These are phyloP conservation scores for Etia nguti DNA, from an alignment of 2,113 vertebrate genomes.

Conservation along the genomic window DNA sequence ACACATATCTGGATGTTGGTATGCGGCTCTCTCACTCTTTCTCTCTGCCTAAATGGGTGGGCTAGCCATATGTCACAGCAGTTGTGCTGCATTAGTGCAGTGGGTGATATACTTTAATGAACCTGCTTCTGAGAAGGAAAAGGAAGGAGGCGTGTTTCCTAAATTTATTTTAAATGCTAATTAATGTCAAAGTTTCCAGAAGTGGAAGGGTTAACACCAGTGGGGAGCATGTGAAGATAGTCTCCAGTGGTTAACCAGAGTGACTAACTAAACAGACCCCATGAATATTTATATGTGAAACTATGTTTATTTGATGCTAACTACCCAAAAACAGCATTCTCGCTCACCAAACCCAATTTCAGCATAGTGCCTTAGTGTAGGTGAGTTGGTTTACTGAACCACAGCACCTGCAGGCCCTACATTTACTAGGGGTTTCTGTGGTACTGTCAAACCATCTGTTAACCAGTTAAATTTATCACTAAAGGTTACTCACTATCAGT, in stretches of 20 bases:
- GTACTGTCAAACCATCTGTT: slow-evolving; percentile 12
- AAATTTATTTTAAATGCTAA: slow-evolving; percentile 23
- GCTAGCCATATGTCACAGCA: slow-evolving; percentile 14
- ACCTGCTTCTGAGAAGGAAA: not conserved
- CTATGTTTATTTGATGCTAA: not conserved
- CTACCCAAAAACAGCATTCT: not conserved
- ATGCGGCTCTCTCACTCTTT: not conserved
- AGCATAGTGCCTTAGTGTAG: not conserved
- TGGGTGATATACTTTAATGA: slow-evolving; percentile 13
- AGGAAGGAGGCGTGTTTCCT: not conserved
- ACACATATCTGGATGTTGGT: not conserved
- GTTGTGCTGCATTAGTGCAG: not conserved
- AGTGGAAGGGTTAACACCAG: not conserved
- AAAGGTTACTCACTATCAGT: slow-evolving; percentile 19
- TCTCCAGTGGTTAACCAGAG: not conserved
- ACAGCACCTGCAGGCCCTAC: not conserved
- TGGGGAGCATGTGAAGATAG: not conserved
- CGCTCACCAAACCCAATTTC: not conserved
- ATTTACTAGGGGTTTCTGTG: not conserved
- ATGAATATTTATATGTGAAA: not conserved
- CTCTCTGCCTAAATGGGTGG: not conserved
- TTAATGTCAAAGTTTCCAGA: slow-evolving; percentile 1
- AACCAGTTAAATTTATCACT: slow-evolving; percentile 11
- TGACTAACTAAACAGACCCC: not conserved
- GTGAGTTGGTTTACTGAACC: not conserved